Evolutionary conservation across 2,113 vertebrate species (phyloP).

Genomic region (Dipodomys ordii): DNA sequence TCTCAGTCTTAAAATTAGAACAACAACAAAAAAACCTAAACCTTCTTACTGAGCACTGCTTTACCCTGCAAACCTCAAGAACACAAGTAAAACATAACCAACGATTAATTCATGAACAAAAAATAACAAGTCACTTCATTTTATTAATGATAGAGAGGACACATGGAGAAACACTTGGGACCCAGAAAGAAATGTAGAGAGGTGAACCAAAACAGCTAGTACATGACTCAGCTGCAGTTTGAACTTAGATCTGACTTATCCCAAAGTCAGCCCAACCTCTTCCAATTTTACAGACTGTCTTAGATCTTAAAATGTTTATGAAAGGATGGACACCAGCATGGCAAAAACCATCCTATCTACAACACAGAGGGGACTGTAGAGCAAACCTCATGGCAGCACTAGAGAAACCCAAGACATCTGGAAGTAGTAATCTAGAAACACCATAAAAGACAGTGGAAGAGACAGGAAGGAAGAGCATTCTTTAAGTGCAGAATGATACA

Average conservation of each 20-base stretch:
- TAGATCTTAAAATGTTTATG: constrained; percentile 16
- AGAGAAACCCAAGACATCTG: neutral
- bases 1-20: neutral
- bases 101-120: neutral
- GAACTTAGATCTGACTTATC: neutral
- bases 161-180: no score
- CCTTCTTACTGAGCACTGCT: neutral
- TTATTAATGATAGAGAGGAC: neutral
- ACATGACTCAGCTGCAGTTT: neutral
- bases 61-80: neutral
- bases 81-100: constrained; percentile 23
- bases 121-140: neutral
- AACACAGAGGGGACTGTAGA: neutral
- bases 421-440: constrained; percentile 1
- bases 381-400: neutral
- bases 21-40: neutral
- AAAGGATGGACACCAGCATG: neutral
- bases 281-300: neutral
- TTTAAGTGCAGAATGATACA: constrained; percentile 1
- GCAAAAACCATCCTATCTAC: constrained; percentile 16
- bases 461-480: neutral
- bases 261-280: neutral
- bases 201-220: neutral
- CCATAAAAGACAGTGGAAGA: neutral
- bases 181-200: neutral